These are phyloP conservation scores for Diarsia brunnea DNA, from an alignment of 2,888 invertebrate species.

Conservation along the genomic window DNA sequence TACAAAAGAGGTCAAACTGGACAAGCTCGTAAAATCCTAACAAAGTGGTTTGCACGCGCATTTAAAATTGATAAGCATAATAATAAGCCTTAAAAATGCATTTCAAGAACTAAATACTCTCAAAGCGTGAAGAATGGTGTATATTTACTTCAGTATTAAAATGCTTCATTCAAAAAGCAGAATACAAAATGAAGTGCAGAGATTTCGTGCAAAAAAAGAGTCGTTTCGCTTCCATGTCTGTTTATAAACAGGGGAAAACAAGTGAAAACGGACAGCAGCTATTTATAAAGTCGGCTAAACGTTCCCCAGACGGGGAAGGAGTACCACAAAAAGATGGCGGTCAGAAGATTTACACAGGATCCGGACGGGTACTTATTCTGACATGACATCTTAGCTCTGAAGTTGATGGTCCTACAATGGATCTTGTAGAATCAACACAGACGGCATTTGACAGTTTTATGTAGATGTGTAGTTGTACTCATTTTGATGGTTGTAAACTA, in stretches of 20 bases:
- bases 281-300: slow-evolving; percentile 72
- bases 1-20: too few species aligned
- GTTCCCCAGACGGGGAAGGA: slow-evolving; percentile 58
- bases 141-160: slow-evolving; percentile 6
- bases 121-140: not conserved
- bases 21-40: not conserved
- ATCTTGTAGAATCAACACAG: not conserved
- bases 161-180: slow-evolving; percentile 24
- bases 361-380: slow-evolving; percentile 15
- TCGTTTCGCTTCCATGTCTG: slow-evolving; percentile 51
- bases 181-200: slow-evolving; percentile 41
- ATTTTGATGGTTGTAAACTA: too few species aligned
- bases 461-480: not conserved
- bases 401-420: slow-evolving; percentile 12
- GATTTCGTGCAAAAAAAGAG: slow-evolving; percentile 27
- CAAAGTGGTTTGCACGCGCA: not conserved
- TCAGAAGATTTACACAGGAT: slow-evolving; percentile 35
- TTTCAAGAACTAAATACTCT: not conserved
- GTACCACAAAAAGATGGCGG: slow-evolving; percentile 23
- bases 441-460: slow-evolving; percentile 4
- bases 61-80: not conserved
- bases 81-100: not conserved
- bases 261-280: slow-evolving; percentile 66
- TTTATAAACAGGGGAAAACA: slow-evolving; percentile 66
- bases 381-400: slow-evolving; percentile 16